phyloP scores from a whole-genome alignment of 2,888 invertebrate genomes.

The Anorthoa munda region DNA sequence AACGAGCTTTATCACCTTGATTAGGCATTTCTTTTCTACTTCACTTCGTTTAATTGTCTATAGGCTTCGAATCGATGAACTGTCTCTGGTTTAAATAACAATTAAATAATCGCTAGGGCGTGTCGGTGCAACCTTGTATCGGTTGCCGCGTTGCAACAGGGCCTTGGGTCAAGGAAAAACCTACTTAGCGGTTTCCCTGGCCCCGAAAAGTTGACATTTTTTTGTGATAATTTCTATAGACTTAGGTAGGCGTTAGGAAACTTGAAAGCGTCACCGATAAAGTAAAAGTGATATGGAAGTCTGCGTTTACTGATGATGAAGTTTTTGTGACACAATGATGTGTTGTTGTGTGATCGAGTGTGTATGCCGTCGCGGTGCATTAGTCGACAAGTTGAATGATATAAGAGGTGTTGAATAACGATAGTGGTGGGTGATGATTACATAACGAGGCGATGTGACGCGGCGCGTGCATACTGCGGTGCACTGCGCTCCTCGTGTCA shows the following conservation, averaged over 20 bases:
- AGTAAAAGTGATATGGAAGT: slow-evolving; percentile 29
- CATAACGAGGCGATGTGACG: slow-evolving; percentile 78
- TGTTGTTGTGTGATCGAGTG: slow-evolving; percentile 45
- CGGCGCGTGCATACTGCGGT: slow-evolving; percentile 72
- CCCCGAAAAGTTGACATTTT: slow-evolving; percentile 79
- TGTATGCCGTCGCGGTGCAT: slow-evolving; percentile 56
- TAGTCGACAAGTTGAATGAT: slow-evolving; percentile 72
- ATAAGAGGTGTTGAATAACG: slow-evolving; percentile 78
- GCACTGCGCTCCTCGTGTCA: slow-evolving; percentile 80
- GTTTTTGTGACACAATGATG: slow-evolving; percentile 41
- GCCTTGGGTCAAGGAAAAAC: slow-evolving; percentile 90
- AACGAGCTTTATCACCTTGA: slow-evolving; percentile 48
- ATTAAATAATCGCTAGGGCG: slow-evolving; percentile 90
- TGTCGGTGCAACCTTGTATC: slow-evolving; percentile 89
- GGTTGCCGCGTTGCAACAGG: slow-evolving; percentile 89
- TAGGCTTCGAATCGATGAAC: slow-evolving; percentile 75
- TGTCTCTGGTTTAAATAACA: slow-evolving; percentile 87
- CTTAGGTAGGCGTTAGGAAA: slow-evolving; percentile 36
- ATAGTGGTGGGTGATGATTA: slow-evolving; percentile 80
- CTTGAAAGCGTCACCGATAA: slow-evolving; percentile 8
- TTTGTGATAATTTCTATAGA: slow-evolving; percentile 73
- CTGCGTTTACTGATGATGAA: slow-evolving; percentile 10
- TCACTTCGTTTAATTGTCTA: slow-evolving; percentile 69
- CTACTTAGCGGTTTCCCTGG: slow-evolving; percentile 90
- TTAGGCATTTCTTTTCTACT: slow-evolving; percentile 62